phyloP scores from a whole-genome alignment of 2,797 vertebrate genomes.

The Poliocrania exsul region DNA sequence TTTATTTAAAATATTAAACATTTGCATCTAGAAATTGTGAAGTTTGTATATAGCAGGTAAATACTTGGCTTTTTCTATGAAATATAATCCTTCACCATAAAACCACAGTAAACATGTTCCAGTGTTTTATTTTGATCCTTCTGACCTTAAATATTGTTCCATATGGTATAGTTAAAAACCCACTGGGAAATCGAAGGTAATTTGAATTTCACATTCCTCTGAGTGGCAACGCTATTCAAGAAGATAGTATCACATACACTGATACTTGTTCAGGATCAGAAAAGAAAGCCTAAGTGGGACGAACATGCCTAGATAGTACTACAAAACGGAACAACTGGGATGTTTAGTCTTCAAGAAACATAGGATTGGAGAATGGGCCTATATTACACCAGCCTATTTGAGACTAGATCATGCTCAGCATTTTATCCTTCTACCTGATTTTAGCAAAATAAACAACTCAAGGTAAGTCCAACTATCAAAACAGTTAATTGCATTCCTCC shows the following conservation, averaged over 20 bases:
- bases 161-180: not conserved
- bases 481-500: not conserved
- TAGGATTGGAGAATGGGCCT: not conserved
- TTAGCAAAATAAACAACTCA: not conserved
- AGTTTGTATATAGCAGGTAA: conserved; percentile 24
- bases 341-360: not conserved
- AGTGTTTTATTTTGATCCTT: conserved; percentile 34
- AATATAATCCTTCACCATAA: conserved; percentile 33
- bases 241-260: not conserved
- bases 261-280: not conserved
- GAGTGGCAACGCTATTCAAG: not conserved
- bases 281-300: not conserved
- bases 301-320: not conserved
- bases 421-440: not conserved
- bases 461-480: not conserved
- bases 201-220: not conserved
- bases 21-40: not conserved
- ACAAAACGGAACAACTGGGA: not conserved
- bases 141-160: not conserved
- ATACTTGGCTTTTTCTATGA: conserved; percentile 40
- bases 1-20: not conserved
- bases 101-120: conserved; percentile 28
- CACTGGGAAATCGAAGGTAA: not conserved
- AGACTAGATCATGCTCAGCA: not conserved
- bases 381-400: not conserved